Evolutionary conservation across 2,888 invertebrate species (phyloP), one percentile per base, ranked within the genome.

Genomic region (Morpho helenor): DNA sequence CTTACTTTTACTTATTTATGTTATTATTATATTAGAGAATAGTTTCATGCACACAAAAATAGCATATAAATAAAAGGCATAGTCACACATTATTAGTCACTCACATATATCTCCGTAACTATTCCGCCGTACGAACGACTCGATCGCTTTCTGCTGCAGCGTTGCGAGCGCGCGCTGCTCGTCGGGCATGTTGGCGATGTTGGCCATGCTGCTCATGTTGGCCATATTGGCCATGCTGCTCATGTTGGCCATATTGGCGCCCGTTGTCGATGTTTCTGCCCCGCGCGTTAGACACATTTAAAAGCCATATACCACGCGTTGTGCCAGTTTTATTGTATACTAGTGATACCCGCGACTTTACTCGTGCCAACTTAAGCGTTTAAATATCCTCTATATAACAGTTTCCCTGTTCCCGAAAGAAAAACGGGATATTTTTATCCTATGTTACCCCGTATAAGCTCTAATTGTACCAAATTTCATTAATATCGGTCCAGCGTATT

Each of bases 61-160:
- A 31, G 31, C 31, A 31, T 31, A 31, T 2, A 31, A 31, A 31
- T 43, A 46, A 46, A 16, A 46, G 7, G 42, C 42, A 43, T 3
- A 9, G 42, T 9, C 9, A 45, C 10, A 43, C 23, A 48, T 40
- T 3, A 49, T 51, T 40, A 22, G 45, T 48, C 55, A 92, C 93
- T 91, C 85, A 94, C 94, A 94, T 65, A 95, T 91, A 79, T 95
- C 95, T 23, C 94, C 94, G 69, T 94, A 95, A 84, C 95, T 95
- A 86, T 94, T 95, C 60, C 95, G 84, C 56, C 95, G 81, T 44
- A 94, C 93, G 79, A 94, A 94, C 67, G 88, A 87, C 80, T 95
- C 95, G 68, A 95, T 93, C 58, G 91, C 88, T 72, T 91, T 91
- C 75, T 90, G 87, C 70, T 91, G 90, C 67, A 88, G 80, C 62